phyloP scores from a whole-genome alignment of 1,140 invertebrate species.

The Nephila pilipes region DNA sequence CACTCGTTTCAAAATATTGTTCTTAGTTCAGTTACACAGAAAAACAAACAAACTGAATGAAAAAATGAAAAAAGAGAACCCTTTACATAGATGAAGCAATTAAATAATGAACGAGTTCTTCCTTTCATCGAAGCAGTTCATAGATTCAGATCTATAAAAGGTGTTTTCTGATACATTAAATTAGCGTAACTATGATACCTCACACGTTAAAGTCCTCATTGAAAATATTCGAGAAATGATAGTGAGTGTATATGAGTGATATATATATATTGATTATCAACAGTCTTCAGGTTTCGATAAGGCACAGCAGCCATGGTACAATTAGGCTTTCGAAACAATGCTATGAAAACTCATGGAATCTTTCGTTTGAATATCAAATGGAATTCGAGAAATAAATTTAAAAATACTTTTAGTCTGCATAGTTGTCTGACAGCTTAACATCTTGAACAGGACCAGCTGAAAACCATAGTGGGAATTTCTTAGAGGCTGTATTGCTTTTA shows the following conservation, averaged over 20 bases:
- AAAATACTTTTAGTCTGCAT: background rate
- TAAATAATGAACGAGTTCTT: conserved; percentile 38
- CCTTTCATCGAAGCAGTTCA: background rate
- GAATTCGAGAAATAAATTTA: background rate
- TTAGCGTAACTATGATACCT: background rate
- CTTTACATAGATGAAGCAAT: conserved; percentile 36
- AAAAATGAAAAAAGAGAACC: conserved; percentile 6
- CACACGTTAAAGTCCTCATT: background rate
- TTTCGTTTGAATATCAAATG: background rate
- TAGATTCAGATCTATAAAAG: background rate
- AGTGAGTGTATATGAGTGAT: background rate
- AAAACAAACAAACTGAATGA: background rate
- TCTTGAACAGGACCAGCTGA: background rate
- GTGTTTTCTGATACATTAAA: background rate
- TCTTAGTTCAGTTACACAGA: background rate
- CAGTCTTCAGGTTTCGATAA: background rate
- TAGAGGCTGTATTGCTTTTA: background rate
- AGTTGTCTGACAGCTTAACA: background rate
- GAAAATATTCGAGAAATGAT: conserved; percentile 1
- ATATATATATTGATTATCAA: background rate
- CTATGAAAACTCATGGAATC: background rate
- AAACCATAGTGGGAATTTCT: background rate
- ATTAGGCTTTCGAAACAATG: background rate
- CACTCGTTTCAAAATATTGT: background rate
- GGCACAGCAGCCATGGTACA: background rate